A percentile compares a stretch with the other conserved stretches of the same genome.
Evolutionary conservation across 2,888 invertebrate genomes (phyloP).

Genomic region (Drosophila infuscata): DNA sequence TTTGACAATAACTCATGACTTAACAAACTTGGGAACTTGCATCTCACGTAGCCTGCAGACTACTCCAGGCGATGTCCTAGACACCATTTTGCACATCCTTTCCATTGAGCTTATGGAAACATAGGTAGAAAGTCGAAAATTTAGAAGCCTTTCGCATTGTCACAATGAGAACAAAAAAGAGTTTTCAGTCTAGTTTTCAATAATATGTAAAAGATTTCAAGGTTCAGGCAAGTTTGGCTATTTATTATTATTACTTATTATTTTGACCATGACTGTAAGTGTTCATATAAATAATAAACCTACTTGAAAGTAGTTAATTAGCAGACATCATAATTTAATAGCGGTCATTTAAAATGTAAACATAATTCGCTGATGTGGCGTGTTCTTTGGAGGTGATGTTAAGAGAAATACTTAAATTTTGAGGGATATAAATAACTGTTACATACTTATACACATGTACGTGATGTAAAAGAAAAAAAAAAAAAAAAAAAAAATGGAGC

Average conservation of each 20-base stretch:
- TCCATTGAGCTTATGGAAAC: not conserved
- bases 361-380: slow-evolving; percentile 4
- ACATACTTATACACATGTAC: not conserved
- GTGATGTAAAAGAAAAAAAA: not conserved
- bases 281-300: not conserved
- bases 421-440: slow-evolving; percentile 1
- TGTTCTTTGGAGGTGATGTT: slow-evolving; percentile 5
- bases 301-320: slow-evolving; percentile 1
- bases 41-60: not conserved
- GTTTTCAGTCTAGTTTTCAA: not conserved
- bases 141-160: not conserved
- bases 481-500: not conserved
- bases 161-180: not conserved
- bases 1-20: too few species aligned
- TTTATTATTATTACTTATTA: slow-evolving; percentile 4
- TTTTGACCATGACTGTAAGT: slow-evolving; percentile 1
- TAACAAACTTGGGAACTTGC: not conserved
- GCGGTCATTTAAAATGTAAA: not conserved
- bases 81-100: not conserved
- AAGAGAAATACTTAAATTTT: slow-evolving; percentile 1
- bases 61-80: not conserved
- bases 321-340: not conserved
- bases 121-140: not conserved
- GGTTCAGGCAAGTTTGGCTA: slow-evolving; percentile 3
- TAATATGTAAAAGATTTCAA: not conserved